Evolutionary conservation across 2,113 vertebrate species (phyloP).

Genomic region (Fukomys damarensis): DNA sequence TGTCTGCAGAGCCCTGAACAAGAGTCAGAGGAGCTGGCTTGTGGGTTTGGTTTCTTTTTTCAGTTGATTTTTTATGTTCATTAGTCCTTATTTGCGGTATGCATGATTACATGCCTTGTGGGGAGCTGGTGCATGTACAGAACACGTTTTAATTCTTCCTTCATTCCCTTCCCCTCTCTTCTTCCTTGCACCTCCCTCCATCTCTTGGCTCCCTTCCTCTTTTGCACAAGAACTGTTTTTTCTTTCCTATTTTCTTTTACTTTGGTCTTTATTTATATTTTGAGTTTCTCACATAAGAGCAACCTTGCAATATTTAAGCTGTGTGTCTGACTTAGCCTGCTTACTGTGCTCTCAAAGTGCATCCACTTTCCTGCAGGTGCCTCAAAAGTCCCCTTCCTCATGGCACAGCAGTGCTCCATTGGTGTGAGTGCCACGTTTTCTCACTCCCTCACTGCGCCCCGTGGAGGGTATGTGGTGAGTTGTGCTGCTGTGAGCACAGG

Average conservation of each 20-base stretch:
- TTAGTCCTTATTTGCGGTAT: neutral
- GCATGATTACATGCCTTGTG: neutral
- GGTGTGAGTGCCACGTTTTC: rapidly evolving
- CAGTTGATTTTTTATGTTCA: neutral
- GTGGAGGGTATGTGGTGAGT: too few relatives aligned
- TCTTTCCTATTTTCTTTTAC: neutral
- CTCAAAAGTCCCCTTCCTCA: neutral
- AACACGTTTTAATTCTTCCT: too few relatives aligned
- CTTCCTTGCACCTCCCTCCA: too few relatives aligned
- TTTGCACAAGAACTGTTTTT: too few relatives aligned
- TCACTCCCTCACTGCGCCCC: too few relatives aligned
- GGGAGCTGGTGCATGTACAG: neutral
- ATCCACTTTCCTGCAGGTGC: neutral
- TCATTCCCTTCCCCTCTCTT: neutral
- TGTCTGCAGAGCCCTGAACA: neutral
- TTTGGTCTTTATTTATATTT: neutral
- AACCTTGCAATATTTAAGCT: neutral
- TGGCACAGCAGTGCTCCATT: neutral
- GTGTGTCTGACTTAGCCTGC: neutral
- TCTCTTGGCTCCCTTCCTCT: too few relatives aligned
- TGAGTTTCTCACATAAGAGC: neutral
- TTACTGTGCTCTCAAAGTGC: neutral
- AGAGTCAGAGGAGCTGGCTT: neutral
- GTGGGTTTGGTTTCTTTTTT: neutral
- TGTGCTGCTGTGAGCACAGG: too few relatives aligned